Base-by-base conservation (phyloP, 2,888 invertebrate genomes). In the Amiota mariae region DNA sequence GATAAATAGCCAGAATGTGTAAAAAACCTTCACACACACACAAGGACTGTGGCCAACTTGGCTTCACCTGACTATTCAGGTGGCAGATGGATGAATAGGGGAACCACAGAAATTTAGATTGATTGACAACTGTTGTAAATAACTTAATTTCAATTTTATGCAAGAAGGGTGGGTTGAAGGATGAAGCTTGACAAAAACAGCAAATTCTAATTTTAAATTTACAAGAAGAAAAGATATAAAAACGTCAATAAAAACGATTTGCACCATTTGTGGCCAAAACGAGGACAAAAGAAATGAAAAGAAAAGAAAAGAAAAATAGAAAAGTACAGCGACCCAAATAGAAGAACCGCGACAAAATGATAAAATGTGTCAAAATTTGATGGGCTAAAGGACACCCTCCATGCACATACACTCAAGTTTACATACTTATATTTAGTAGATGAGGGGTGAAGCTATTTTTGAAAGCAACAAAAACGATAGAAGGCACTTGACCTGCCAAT, bases 191-290 rank as follows among this genome's bases (percentile, higher is more conserved):
- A n/a, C 12, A 63, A n/a, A 46, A 63, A 63, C 6, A 63, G n/a
- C 47, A 47, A 68, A 68, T 54, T 68, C 67, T 68, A 54, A 68
- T 68, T 68, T 68, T n/a, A 13, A 68, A 68, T 68, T 54, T 68
- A 68, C 54, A 68, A 54, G 51, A 68, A 68, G 54, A 54, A 54
- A n/a, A 24, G 3, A 47, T 51, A 68, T 13, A 67, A 67, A 49
- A 67, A 67, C 36, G 63, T 63, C 67, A 68, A 54, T 68, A 68
- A 68, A 68, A 51, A 54, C 84, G 85, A 84, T 85, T 83, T 84
- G 82, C 78, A 75, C 76, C 78, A 81, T 80, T 75, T 75, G 80
- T 76, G 79, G 72, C 71, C 78, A 78, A 68, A 12, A 36, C 2
- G 36, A 10, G 46, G 15, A 18, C n/a, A 54, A 24, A 13, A 67